Percentiles rank a stretch among this genome's conserved stretches.
Evolutionary conservation across 2,113 vertebrate species (phyloP).

Genomic region (Oreochromis aureus): DNA sequence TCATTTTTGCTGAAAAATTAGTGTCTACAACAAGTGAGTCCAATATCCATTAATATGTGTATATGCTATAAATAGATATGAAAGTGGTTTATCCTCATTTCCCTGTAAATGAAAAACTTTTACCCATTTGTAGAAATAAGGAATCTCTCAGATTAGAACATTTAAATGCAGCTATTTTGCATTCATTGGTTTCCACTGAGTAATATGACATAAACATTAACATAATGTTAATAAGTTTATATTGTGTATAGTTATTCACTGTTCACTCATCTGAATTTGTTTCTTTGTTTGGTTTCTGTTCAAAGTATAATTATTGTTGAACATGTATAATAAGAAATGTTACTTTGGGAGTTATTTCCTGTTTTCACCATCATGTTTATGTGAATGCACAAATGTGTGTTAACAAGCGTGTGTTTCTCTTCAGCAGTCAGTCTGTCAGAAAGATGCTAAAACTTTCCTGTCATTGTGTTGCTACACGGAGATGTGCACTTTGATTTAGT

Average conservation of each 20-base stretch:
- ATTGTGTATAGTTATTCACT: background rate
- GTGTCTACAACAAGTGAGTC: background rate
- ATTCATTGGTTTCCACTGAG: background rate
- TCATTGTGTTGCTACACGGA: background rate
- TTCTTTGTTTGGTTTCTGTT: background rate
- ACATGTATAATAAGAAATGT: background rate
- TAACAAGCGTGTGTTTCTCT: background rate
- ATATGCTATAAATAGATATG: background rate
- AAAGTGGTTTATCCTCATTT: background rate
- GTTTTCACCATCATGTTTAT: background rate
- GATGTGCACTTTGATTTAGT: background rate
- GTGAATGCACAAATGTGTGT: background rate
- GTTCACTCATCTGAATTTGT: background rate
- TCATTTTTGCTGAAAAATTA: background rate
- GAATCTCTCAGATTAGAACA: background rate
- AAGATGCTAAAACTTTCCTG: background rate
- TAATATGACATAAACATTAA: background rate
- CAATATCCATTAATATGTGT: background rate
- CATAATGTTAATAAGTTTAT: background rate
- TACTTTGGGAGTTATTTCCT: background rate
- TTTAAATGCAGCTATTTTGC: background rate
- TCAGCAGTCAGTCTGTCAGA: background rate
- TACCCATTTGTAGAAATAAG: background rate
- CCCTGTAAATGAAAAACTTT: background rate
- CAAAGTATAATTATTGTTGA: background rate